These are phyloP conservation scores for Ennomos quercinarius DNA, from an alignment of 2,888 invertebrate species.

Conservation along the genomic window DNA sequence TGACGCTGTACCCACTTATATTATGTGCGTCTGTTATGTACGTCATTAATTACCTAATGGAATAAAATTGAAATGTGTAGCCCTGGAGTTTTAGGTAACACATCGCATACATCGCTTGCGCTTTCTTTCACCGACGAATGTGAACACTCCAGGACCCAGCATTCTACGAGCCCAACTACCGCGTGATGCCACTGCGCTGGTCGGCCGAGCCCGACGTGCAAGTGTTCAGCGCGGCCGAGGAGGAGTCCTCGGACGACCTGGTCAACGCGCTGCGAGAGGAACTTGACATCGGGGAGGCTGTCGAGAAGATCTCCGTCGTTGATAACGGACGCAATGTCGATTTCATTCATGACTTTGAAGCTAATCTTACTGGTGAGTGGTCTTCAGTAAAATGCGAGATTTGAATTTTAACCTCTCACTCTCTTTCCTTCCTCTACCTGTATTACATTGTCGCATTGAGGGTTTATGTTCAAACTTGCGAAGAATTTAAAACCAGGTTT, in stretches of 20 bases:
- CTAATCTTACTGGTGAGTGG: constrained; percentile 86
- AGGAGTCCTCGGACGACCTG: constrained; percentile 48
- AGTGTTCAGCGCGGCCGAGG: constrained; percentile 56
- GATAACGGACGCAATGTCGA: constrained; percentile 93
- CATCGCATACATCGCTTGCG: no score
- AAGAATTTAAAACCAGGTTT: rapidly evolving
- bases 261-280: constrained; percentile 89
- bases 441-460: no score
- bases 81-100: no score
- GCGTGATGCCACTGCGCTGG: constrained; percentile 51
- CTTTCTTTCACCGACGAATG: neutral
- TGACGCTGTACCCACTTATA: no score
- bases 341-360: constrained; percentile 96
- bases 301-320: constrained; percentile 94
- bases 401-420: no score
- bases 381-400: no score
- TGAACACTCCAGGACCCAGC: constrained; percentile 20
- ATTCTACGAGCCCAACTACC: constrained; percentile 43
- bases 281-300: constrained; percentile 91
- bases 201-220: constrained; percentile 46
- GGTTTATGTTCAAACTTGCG: no score
- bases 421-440: no score
- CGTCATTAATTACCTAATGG: no score
- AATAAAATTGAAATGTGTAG: no score
- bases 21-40: no score